A percentile compares a stretch with the other conserved stretches of the same genome.
These are phyloP conservation scores for Cardiocondyla obscurior DNA, from an alignment of 1,140 invertebrate species.

Conservation along the genomic window DNA sequence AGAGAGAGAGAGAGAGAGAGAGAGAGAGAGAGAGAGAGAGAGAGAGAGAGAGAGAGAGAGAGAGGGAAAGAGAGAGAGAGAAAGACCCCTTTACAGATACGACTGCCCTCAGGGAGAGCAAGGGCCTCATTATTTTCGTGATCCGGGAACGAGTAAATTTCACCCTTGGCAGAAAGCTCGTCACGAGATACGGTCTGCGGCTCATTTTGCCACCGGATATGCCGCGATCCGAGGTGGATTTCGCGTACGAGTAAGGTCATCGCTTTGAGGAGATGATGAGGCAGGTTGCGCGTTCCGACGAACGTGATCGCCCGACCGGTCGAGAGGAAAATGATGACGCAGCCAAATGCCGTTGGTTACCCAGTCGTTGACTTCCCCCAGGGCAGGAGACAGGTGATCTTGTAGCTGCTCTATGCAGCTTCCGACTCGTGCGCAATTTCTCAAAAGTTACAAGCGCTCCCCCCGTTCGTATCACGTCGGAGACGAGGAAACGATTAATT, in stretches of 20 bases:
- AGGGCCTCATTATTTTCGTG: slow-evolving; percentile 71
- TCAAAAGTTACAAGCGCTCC: neutral
- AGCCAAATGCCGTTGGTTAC: slow-evolving; percentile 63
- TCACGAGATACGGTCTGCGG: slow-evolving; percentile 56
- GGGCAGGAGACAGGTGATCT: slow-evolving; percentile 65
- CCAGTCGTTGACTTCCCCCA: slow-evolving; percentile 73
- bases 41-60: too few species aligned
- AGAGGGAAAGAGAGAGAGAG: too few species aligned
- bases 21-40: too few species aligned
- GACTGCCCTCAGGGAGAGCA: slow-evolving; percentile 17
- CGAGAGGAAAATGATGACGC: slow-evolving; percentile 65
- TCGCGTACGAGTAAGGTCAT: slow-evolving; percentile 9
- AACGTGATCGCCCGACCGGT: slow-evolving; percentile 66
- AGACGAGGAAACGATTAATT: neutral
- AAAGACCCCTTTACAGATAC: slow-evolving; percentile 18
- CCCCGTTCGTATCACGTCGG: neutral
- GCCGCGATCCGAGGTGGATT: slow-evolving; percentile 61
- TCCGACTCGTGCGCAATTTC: neutral
- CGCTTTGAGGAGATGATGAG: slow-evolving; percentile 27
- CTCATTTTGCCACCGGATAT: slow-evolving; percentile 62
- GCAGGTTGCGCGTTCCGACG: slow-evolving; percentile 9
- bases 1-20: too few species aligned
- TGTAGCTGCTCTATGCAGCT: neutral
- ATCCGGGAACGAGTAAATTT: slow-evolving; percentile 67
- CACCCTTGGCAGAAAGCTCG: slow-evolving; percentile 61